Conservation (phyloP, 2,797 vertebrate species). For the Columba guinea region DNA sequence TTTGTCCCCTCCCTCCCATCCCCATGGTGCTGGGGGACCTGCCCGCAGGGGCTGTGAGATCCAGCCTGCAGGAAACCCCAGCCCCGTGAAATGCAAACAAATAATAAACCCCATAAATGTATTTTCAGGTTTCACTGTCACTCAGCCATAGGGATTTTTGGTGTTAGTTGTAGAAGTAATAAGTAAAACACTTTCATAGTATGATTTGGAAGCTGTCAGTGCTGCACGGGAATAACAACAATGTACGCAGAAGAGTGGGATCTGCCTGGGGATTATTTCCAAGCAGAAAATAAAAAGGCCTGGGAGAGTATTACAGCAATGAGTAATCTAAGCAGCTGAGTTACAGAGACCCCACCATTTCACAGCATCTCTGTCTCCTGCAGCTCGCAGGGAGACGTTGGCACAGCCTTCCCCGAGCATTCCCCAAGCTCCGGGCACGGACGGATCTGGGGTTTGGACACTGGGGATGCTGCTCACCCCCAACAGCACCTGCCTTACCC, state of each 20-base stretch:
- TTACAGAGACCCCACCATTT: background rate
- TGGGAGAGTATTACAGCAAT: background rate
- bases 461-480: background rate
- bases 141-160: background rate
- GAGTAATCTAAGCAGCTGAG: background rate
- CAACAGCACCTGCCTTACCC: background rate
- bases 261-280: background rate
- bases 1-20: background rate
- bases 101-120: background rate
- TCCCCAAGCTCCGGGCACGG: rapidly evolving
- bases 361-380: background rate
- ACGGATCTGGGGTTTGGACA: rapidly evolving
- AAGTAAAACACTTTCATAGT: background rate
- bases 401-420: background rate
- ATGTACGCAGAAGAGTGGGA: background rate
- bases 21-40: rapidly evolving
- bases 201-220: background rate
- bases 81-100: rapidly evolving
- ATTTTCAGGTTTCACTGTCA: background rate
- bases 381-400: background rate
- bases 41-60: rapidly evolving
- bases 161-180: background rate
- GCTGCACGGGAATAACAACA: background rate
- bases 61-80: background rate
- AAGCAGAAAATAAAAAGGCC: background rate